Evolutionary conservation across 1,140 invertebrate species (phyloP), one percentile per base, ranked within the genome.

Genomic region (Mamestra configurata): DNA sequence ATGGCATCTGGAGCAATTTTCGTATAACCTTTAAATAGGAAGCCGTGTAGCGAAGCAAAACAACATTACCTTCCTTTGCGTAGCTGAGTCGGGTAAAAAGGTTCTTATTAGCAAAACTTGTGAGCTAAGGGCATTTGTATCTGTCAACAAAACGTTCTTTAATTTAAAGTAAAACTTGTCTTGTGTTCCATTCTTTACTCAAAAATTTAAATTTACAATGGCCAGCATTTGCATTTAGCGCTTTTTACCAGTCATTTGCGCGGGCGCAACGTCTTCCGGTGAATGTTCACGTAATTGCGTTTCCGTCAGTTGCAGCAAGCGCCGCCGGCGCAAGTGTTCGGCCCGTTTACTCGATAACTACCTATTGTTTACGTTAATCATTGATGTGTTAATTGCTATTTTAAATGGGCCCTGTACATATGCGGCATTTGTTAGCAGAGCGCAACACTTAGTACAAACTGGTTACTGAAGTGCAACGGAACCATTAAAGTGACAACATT

Each of bases 271-370:
- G 57, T 49, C 77, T 85, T 85, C 81, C 84, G 81, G 84, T 85
- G 79, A 85, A 84, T 68, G 81, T 73, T 66, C 59, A 51, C 61
- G 78, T 82, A 79, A 82, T 82, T 80, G 77, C 77, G 77, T 75
- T 82, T 79, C 77, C 77, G 82, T 71, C 35, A 51, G 49, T 57
- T 77, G 61, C 72, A 37, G 1, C 70, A 59, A 22, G 37, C 49
- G 66, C 57, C 76, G 71, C 79, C 64, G 43, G 73, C 77, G 72
- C 80, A 76, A 43, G 75, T 55, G 79, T 31, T 72, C 55, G 76
- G 70, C 22, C 46, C 37, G 64, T 24, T 70, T 72, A 73, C 57
- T 70, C 68, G 53, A 82, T 79, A 82, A 77, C 40, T 66, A 55
- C 61, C 64, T 46, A 77, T 77, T 77, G 73, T 81, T 81, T 77